Base-by-base conservation (phyloP, 2,113 vertebrate species). In the Poeciliopsis retropinna region DNA sequence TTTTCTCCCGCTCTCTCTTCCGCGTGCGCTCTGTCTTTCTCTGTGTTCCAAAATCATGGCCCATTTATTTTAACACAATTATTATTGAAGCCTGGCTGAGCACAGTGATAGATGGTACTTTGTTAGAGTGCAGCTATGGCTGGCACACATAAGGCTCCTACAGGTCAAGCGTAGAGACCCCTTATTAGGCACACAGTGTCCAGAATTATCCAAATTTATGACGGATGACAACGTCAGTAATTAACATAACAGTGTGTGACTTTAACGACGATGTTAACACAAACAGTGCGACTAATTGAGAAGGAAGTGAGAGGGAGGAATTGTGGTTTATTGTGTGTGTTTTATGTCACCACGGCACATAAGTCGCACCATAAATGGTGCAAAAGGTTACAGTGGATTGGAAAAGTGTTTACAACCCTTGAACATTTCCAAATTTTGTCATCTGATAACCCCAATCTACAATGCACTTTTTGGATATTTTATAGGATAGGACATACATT, bases 61-160 rank as follows among this genome's bases (percentile, higher is more conserved):
- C 88, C 90, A 93, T 94, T 95, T 94, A 92, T 93, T 85, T 83
- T 79, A 92, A 91, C 88, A 86, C 90, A 92, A 91, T 94, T 93
- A 92, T 92, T 91, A 93, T 87, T 80, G 90, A 94, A 91, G 92
- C 88, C 85, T 90, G 85, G 73, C 86, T 90, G 85, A 86, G 86
- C 88, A 70, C 73, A 68, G 79, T 94, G 91, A 94, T 92, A 78
- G 92, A 93, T 91, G 80, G 79, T 67, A 86, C 83, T 89, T 88
- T 88, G 88, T 88, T 86, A 82, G 73, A 76, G 80, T 79, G 65
- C 10, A 62, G 83, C 82, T 60, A 70, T 75, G 72, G 83, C 87
- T 87, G 87, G 91, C 90, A 89, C 84, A 88, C 85, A 87, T 75
- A 69, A 62, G 76, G 79, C 44, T 69, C 54, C 71, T 76, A 62